Evolutionary conservation across 35 echinoderm and acorn worm genomes (phyloP).

Genomic region (Holothuria glaberrima): DNA sequence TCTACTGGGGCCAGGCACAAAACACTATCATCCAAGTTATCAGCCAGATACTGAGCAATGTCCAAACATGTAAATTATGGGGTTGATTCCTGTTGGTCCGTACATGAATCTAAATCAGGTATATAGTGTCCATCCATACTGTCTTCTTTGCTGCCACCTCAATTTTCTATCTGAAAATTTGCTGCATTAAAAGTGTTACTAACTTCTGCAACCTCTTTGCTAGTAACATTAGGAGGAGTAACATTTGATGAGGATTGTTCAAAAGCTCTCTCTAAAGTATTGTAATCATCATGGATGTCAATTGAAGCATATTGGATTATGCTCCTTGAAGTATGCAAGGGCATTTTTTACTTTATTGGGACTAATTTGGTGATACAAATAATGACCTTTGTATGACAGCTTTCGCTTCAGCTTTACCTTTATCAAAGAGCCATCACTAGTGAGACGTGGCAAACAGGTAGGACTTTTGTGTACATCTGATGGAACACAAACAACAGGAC

Average conservation of each 20-base stretch:
- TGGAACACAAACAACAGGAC: constrained; percentile 76
- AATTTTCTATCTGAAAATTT: constrained; percentile 27
- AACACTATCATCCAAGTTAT: constrained; percentile 4
- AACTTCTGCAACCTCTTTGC: neutral
- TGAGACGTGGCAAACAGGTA: constrained; percentile 45
- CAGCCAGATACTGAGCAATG: neutral
- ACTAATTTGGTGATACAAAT: constrained; percentile 72
- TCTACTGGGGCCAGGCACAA: neutral
- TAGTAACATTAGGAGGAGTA: constrained; percentile 7
- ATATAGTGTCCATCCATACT: neutral
- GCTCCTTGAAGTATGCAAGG: constrained; percentile 55
- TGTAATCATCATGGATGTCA: constrained; percentile 31
- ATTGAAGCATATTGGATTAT: constrained; percentile 28
- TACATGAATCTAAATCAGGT: constrained; percentile 12
- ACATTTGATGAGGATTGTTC: constrained; percentile 27
- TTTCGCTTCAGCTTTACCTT: constrained; percentile 71
- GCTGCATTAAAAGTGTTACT: neutral
- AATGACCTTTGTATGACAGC: constrained; percentile 73
- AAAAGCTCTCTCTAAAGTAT: constrained; percentile 21
- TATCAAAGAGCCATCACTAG: constrained; percentile 59
- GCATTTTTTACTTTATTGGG: constrained; percentile 54
- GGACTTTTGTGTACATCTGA: constrained; percentile 63
- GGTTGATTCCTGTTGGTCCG: neutral
- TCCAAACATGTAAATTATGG: constrained; percentile 8
- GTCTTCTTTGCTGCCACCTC: neutral